Evolutionary conservation across 2,797 vertebrate species (phyloP), one percentile per base, ranked within the genome.

Genomic region (Scolopax rusticola): DNA sequence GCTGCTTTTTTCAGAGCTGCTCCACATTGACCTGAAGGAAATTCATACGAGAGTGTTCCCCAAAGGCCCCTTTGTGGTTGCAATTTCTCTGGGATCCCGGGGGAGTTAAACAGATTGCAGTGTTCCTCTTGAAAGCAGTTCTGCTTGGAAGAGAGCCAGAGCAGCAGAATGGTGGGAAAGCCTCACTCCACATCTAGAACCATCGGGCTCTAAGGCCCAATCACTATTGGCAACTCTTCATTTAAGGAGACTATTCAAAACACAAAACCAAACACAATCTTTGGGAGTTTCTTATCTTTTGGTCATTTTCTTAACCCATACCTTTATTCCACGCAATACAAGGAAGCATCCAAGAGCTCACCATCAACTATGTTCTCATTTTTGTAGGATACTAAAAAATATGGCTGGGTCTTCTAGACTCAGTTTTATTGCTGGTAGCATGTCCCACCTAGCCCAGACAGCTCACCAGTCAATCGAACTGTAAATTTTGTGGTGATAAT

Each of bases 121-220:
- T n/a, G 80, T 68, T 96, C 86, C 82, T 93, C 64, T 64, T 63
- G 71, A 71, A 94, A 85, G 56, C 27, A 81, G 84, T 86, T 95
- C 85, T 87, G 47, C 86, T 93, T 94, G 95, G 91, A 87, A 74
- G 65, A 80, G 1, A 93, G 93, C 90, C 97, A 92, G 48, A 69
- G 53, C 8, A 92, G 32, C 68, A 81, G 57, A 38, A 94, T 75
- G 90, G 95, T 96, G 97, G 94, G 96, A 97, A 97, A 97, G 71
- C 45, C 78, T 78, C 84, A 56, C 57, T 54, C 19, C 60, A 70
- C 2, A 2, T 90, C 71, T 38, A 84, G 68, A 96, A 69, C 40
- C 60, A 81, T 6, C 32, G 56, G 56, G 33, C 63, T 69, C 43
- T 33, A 47, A 77, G 30, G 28, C 67, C 50, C 48, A 54, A n/a